phyloP scores from a whole-genome alignment of 2,797 vertebrate species.

The Ctenopoma multispine region DNA sequence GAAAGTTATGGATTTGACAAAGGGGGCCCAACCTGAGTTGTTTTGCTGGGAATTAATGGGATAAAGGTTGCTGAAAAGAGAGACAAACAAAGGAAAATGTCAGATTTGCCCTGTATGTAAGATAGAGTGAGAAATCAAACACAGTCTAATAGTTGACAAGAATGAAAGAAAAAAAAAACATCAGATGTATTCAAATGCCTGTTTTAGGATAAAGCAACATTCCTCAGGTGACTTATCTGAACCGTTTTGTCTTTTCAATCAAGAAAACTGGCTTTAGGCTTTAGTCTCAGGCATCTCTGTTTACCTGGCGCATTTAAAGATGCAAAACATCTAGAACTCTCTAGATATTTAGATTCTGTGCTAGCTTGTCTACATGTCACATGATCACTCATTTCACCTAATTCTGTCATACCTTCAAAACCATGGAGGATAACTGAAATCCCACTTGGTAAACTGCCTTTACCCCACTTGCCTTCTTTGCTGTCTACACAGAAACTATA shows the following conservation, averaged over 20 bases:
- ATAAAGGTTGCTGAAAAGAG: slow-evolving; percentile 42
- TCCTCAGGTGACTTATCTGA: slow-evolving; percentile 78
- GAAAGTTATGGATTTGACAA: slow-evolving; percentile 57
- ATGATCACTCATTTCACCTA: slow-evolving; percentile 32
- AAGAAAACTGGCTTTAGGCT: slow-evolving; percentile 51
- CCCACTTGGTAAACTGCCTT: slow-evolving; percentile 64
- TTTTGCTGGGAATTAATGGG: slow-evolving; percentile 43
- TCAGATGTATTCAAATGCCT: slow-evolving; percentile 49
- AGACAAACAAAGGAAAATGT: slow-evolving; percentile 49
- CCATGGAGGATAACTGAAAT: slow-evolving; percentile 32
- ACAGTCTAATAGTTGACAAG: slow-evolving; percentile 29
- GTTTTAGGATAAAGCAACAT: slow-evolving; percentile 53
- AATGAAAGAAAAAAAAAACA: slow-evolving; percentile 40
- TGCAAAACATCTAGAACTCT: slow-evolving; percentile 33
- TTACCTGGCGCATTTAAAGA: slow-evolving; percentile 54
- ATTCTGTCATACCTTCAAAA: slow-evolving; percentile 23
- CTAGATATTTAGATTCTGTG: slow-evolving; percentile 2
- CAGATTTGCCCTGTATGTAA: slow-evolving; percentile 53
- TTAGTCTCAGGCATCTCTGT: slow-evolving; percentile 65
- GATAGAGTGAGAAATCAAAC: slow-evolving; percentile 50
- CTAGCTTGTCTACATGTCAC: slow-evolving; percentile 24
- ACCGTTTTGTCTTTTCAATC: slow-evolving; percentile 60
- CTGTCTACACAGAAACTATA: slow-evolving; percentile 59
- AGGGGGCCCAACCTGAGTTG: slow-evolving; percentile 51
- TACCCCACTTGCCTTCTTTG: slow-evolving; percentile 67